A percentile compares a stretch with the other conserved stretches of the same genome.
Conservation (phyloP, 1,140 invertebrate genomes). For the Chrysopa pallens region DNA sequence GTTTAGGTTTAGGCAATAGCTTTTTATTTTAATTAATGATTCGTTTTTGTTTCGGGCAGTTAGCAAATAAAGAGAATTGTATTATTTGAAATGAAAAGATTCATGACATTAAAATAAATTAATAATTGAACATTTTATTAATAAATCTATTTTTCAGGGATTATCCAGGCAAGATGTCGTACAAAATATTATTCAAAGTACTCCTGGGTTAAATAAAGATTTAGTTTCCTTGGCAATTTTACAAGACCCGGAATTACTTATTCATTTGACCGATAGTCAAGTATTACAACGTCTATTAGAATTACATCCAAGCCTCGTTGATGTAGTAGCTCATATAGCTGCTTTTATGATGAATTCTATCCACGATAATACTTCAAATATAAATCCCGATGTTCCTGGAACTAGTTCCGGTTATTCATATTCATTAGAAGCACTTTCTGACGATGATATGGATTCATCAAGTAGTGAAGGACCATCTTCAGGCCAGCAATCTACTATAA, state of each 20-base stretch:
- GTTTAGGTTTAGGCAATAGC: no score
- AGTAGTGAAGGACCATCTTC: constrained; percentile 18
- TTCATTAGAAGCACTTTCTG: constrained; percentile 29
- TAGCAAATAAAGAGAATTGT: no score
- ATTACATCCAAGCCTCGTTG: constrained; percentile 28
- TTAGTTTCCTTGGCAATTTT: constrained; percentile 33
- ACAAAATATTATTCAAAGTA: constrained; percentile 32
- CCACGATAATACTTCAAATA: constrained; percentile 25
- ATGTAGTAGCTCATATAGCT: constrained; percentile 29
- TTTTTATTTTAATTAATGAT: no score
- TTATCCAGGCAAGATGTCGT: constrained; percentile 30
- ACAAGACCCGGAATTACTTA: constrained; percentile 35
- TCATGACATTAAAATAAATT: no score
- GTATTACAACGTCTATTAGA: constrained; percentile 28
- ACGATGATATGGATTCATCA: constrained; percentile 36
- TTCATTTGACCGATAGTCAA: constrained; percentile 28
- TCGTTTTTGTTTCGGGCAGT: no score
- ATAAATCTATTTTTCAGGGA: constrained; percentile 18
- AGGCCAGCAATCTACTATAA: constrained; percentile 22
- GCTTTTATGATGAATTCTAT: constrained; percentile 18
- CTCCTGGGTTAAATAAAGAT: constrained; percentile 29
- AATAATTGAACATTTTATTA: neutral
- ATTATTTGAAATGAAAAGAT: no score
- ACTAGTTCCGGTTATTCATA: constrained; percentile 24
- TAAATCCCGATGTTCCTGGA: constrained; percentile 15